Base-by-base conservation (phyloP, 2,113 vertebrate genomes). In the Macrotus californicus region DNA sequence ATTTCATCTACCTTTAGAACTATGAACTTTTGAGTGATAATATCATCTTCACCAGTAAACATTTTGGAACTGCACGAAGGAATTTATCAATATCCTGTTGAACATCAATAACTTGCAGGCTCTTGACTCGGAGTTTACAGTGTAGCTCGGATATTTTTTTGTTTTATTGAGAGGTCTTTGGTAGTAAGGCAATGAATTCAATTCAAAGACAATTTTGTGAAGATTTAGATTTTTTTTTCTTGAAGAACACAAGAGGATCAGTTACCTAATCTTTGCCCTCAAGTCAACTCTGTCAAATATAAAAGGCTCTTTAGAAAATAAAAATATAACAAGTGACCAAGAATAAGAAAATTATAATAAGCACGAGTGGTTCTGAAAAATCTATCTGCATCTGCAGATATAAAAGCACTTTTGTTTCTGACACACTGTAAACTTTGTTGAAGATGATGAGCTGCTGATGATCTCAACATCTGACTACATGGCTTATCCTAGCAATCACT, bases 401-500 rank as follows among this genome's bases (percentile, higher is more conserved):
- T 43, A 50, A 94, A 82, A 90, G 86, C 72, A 39, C 11, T 39
- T 77, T 91, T 96, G 79, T 96, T 89, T 67, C 26, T 46, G 69
- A 83, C 52, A 96, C 88, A 94, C 77, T 93, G 56, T 41, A 89
- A 89, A 91, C 79, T 85, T 56, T 91, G 86, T 93, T 54, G 50
- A 80, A 34, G 31, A 43, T 39, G n/a, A 75, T 39, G 31, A 76
- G 41, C 48, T 61, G 9, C 31, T 88, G 61, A 4, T 82, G 46
- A 66, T 39, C 52, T 73, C n/a, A 69, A 11, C 41, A 36, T 94
- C 56, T 91, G 88, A 96, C 31, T 75, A 1, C 59, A 34, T n/a
- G 61, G 52, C 7, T 54, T 83, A 43, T 79, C 59, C 48, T 6
- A 85, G n/a, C n/a, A 88, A 34, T 79, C 52, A 36, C 8, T 96